Evolutionary conservation across 2,113 vertebrate species (phyloP).

Genomic region (Ursus arctos): DNA sequence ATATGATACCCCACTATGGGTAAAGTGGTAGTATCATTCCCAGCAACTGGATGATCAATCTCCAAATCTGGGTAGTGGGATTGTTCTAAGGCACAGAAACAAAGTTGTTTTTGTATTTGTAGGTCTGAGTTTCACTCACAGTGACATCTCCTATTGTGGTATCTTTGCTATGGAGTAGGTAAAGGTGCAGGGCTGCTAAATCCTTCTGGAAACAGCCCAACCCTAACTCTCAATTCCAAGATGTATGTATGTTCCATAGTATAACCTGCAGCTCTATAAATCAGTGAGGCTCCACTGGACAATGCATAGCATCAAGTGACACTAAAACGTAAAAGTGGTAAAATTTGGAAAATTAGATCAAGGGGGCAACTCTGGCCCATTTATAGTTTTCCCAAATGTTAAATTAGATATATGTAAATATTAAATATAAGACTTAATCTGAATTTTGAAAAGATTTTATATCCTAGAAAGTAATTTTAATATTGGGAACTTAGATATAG

Average conservation of each 20-base stretch:
- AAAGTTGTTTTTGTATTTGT: neutral
- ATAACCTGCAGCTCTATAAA: neutral
- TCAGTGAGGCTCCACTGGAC: neutral
- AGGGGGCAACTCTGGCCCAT: neutral
- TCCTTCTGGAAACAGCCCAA: constrained; percentile 35
- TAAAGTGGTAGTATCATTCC: neutral
- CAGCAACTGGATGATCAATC: neutral
- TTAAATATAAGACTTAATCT: constrained; percentile 13
- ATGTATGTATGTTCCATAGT: neutral
- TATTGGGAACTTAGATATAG: neutral
- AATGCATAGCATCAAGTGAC: neutral
- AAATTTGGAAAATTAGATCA: constrained; percentile 36
- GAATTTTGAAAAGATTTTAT: constrained; percentile 5
- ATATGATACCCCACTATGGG: neutral
- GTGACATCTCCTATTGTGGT: neutral
- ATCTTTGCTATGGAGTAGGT: neutral
- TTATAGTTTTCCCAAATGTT: constrained; percentile 3
- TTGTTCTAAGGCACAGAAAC: constrained; percentile 30
- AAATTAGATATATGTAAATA: neutral
- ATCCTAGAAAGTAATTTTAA: constrained; percentile 8
- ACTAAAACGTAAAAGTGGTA: constrained; percentile 28
- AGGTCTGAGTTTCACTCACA: constrained; percentile 1
- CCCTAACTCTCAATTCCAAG: constrained; percentile 15
- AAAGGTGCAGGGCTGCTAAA: neutral
- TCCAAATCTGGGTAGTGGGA: neutral